Percentiles rank a stretch among this genome's conserved stretches.
phyloP scores from a whole-genome alignment of 2,797 vertebrate species.

The Tamandua tetradactyla region DNA sequence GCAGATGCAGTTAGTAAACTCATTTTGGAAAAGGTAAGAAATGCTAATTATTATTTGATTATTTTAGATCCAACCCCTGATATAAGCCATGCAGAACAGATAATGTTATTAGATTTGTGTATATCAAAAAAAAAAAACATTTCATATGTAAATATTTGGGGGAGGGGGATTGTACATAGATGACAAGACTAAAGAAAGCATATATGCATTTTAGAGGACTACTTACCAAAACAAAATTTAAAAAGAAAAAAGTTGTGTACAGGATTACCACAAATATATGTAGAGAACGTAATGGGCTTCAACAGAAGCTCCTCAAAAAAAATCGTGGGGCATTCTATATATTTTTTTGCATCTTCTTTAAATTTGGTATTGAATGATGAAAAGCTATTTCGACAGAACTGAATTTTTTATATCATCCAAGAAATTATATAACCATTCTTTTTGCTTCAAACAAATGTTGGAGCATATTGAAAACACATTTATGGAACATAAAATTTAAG shows the following conservation, averaged over 20 bases:
- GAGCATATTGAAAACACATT: slow-evolving; percentile 46
- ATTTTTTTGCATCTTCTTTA: slow-evolving; percentile 40
- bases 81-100: neutral
- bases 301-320: neutral
- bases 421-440: slow-evolving; percentile 39
- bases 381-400: slow-evolving; percentile 40
- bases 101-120: neutral
- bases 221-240: neutral
- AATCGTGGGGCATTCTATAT: neutral
- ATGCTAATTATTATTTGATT: neutral
- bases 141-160: neutral
- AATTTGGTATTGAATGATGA: neutral
- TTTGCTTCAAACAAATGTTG: slow-evolving; percentile 52
- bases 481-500: slow-evolving; percentile 60
- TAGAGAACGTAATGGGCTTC: neutral
- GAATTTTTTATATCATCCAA: slow-evolving; percentile 46
- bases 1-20: neutral
- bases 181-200: neutral
- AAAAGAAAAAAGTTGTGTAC: neutral
- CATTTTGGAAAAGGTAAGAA: slow-evolving; percentile 20
- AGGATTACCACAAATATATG: neutral
- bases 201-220: neutral
- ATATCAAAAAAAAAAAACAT: neutral
- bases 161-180: neutral
- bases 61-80: neutral